Evolutionary conservation across 2,797 vertebrate genomes (phyloP).

Genomic region (Pelochelys cantorii): DNA sequence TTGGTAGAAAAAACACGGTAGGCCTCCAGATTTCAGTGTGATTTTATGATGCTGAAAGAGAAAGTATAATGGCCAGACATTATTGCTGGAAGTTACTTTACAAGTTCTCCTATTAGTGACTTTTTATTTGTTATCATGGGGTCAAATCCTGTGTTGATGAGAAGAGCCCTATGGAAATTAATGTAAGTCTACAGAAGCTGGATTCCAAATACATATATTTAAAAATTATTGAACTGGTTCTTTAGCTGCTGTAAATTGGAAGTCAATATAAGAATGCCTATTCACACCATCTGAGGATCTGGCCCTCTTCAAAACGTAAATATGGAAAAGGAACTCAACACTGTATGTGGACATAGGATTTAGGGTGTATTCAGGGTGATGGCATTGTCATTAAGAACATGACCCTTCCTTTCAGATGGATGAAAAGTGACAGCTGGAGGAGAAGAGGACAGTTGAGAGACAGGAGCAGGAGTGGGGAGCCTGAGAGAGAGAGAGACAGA

Average conservation of each 20-base stretch:
- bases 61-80: background rate
- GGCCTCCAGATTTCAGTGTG: conserved; percentile 19
- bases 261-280: background rate
- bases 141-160: conserved; percentile 29
- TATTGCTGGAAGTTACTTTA: conserved; percentile 49
- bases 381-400: background rate
- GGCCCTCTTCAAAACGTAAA: conserved; percentile 5
- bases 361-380: background rate
- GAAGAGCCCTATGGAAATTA: conserved; percentile 29
- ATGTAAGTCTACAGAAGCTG: background rate
- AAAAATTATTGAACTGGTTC: too few species aligned
- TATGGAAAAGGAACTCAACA: too few species aligned
- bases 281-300: background rate
- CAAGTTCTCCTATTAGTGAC: conserved; percentile 26
- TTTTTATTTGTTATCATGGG: conserved; percentile 37
- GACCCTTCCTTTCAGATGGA: background rate
- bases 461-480: background rate
- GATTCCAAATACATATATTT: background rate
- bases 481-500: background rate
- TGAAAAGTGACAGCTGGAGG: background rate
- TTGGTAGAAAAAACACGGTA: conserved; percentile 51
- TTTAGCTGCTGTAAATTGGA: background rate
- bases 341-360: too few species aligned
- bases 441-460: background rate
- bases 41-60: conserved; percentile 18